phyloP scores from a whole-genome alignment of 2,888 invertebrate genomes.

The Troides aeacus region DNA sequence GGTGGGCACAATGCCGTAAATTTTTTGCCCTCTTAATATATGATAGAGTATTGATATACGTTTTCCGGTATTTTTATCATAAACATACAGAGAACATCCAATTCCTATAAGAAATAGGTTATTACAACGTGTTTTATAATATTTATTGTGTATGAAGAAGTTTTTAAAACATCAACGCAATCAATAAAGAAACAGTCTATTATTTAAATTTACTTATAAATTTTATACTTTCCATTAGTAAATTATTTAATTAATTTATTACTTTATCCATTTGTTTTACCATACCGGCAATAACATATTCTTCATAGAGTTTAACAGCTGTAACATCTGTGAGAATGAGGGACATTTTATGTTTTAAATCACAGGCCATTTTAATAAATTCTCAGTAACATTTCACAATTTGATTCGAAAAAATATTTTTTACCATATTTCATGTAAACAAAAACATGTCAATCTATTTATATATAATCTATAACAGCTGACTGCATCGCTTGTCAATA shows the following conservation, averaged over 20 bases:
- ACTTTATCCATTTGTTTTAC: conserved; percentile 20
- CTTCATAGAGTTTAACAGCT: conserved; percentile 64
- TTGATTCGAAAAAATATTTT: not conserved
- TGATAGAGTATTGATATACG: conserved; percentile 38
- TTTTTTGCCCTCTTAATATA: conserved; percentile 71
- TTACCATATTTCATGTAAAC: not conserved
- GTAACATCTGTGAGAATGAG: conserved; percentile 72
- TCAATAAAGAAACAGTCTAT: no score
- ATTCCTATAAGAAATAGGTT: conserved; percentile 66
- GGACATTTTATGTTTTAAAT: conserved; percentile 36
- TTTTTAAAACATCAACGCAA: no score
- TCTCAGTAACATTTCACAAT: not conserved
- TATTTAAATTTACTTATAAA: no score
- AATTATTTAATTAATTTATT: not conserved
- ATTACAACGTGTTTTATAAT: not conserved
- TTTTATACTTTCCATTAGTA: not conserved
- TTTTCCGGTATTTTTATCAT: conserved; percentile 40
- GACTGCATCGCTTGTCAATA: not conserved
- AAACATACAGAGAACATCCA: conserved; percentile 69
- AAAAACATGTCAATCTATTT: conserved; percentile 8
- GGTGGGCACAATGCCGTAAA: conserved; percentile 76
- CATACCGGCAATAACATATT: conserved; percentile 71
- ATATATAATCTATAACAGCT: not conserved
- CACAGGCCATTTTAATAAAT: not conserved
- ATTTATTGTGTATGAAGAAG: no score